Evolutionary conservation across 2,888 invertebrate species (phyloP).

Genomic region (Anagyrus pseudococci): DNA sequence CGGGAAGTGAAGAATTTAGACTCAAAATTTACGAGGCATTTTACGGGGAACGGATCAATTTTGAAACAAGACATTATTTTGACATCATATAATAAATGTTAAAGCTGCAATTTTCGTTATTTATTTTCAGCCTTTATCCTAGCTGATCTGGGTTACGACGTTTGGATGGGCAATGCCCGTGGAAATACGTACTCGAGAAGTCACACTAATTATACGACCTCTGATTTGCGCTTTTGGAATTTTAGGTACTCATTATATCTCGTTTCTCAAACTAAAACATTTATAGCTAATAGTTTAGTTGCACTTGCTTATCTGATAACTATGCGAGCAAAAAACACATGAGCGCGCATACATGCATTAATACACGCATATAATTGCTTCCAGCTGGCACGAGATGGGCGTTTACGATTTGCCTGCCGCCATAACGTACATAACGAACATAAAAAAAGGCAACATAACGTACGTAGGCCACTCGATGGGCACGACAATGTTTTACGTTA

Average conservation of each 20-base stretch:
- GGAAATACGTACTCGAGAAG: slow-evolving; percentile 69
- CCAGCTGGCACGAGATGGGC: slow-evolving; percentile 90
- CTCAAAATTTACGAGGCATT: too few species aligned
- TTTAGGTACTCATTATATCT: slow-evolving; percentile 51
- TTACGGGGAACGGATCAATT: too few species aligned
- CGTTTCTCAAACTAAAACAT: background rate
- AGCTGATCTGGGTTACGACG: slow-evolving; percentile 55
- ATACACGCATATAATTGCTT: slow-evolving; percentile 45
- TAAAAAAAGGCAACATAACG: slow-evolving; percentile 62
- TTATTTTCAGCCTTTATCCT: slow-evolving; percentile 45
- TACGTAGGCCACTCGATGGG: slow-evolving; percentile 63
- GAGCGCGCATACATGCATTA: background rate
- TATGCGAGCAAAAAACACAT: background rate
- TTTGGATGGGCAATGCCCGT: slow-evolving; percentile 69
- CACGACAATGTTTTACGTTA: slow-evolving; percentile 76
- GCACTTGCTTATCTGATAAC: too few species aligned
- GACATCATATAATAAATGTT: too few species aligned
- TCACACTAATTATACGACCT: slow-evolving; percentile 59
- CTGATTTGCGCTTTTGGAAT: slow-evolving; percentile 53
- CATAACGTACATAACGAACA: slow-evolving; percentile 50
- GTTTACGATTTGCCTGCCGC: slow-evolving; percentile 84
- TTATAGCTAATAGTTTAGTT: background rate
- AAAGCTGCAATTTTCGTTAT: background rate
- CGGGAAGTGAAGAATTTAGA: too few species aligned
- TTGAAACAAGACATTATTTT: too few species aligned